Conservation (phyloP, 1,140 invertebrate species). For the Fopius arisanus region DNA sequence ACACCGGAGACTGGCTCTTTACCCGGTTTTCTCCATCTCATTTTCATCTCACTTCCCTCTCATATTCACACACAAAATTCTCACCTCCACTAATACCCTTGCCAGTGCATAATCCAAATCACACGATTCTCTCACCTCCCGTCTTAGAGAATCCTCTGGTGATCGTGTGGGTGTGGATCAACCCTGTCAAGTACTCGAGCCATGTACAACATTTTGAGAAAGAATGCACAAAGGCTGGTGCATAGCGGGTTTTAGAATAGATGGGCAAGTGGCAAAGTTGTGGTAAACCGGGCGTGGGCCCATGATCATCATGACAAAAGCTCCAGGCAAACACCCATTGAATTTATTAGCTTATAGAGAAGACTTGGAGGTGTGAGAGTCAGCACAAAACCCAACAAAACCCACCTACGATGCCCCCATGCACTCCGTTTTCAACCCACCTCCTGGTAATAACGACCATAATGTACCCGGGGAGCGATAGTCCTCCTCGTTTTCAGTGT, state of each 20-base stretch:
- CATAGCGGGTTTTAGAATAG: not conserved
- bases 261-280: not conserved
- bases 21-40: not conserved
- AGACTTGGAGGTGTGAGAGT: slow-evolving; percentile 37
- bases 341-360: slow-evolving; percentile 62
- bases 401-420: slow-evolving; percentile 40
- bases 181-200: not conserved
- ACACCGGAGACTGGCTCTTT: not conserved
- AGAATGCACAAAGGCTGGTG: not conserved
- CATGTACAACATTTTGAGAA: not conserved
- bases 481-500: slow-evolving; percentile 16
- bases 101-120: slow-evolving; percentile 38
- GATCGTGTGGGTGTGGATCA: not conserved
- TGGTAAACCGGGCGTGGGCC: slow-evolving; percentile 46
- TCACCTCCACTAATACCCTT: slow-evolving; percentile 49
- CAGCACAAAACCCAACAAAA: slow-evolving; percentile 36
- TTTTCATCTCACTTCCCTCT: slow-evolving; percentile 15
- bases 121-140: not conserved
- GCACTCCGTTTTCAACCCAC: not conserved
- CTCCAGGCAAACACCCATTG: slow-evolving; percentile 56
- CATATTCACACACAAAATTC: slow-evolving; percentile 6
- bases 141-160: not conserved
- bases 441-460: slow-evolving; percentile 36
- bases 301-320: slow-evolving; percentile 62
- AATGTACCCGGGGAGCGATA: slow-evolving; percentile 34